Evolutionary conservation across 2,797 vertebrate species (phyloP), one percentile per base, ranked within the genome.

Genomic region (Philypnodon macrostomus): DNA sequence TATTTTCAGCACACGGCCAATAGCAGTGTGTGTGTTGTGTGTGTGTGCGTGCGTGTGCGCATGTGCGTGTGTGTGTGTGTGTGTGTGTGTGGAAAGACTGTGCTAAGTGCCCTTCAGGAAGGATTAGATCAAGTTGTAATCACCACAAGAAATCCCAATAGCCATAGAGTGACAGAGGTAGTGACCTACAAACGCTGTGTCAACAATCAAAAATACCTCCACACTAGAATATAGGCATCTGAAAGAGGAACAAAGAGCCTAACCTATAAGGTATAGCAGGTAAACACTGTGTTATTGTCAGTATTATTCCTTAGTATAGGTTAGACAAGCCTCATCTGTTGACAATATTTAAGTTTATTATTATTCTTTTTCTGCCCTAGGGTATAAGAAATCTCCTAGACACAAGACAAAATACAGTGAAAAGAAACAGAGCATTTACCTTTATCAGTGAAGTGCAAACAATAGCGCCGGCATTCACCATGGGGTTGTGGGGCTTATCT

Each of bases 401-500:
- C 29, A 58, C 30, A 15, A 55, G 12, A 29, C 19, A 47, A 42
- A 30, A 55, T 11, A 55, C 14, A 58, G n/a, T 50, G 14, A 2
- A 9, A 36, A 38, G 19, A 32, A n/a, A 7, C 1, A 7, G 14
- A 42, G 48, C 18, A 71, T 86, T 93, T 95, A 98, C 97, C 96
- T 99, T 94, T 81, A 99, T 96, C 79, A 99, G 91, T 37, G 97
- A 99, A 2, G 95, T 98, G 53, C 98, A 87, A 73, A 99, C 97
- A 73, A 98, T 98, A 44, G 97, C 96, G 38, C 97, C 97, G 34
- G 97, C 97, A 55, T 99, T 99, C 87, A 98, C 96, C 96, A 99
- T 99, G 63, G 96, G 95, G 81, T 99, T 99, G 83, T 99, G 96
- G 53, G 96, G 96, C 70, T 92, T 96, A 86, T 99, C 96, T 98